phyloP scores from a whole-genome alignment of 1,140 invertebrate species.

The Aethina tumida region DNA sequence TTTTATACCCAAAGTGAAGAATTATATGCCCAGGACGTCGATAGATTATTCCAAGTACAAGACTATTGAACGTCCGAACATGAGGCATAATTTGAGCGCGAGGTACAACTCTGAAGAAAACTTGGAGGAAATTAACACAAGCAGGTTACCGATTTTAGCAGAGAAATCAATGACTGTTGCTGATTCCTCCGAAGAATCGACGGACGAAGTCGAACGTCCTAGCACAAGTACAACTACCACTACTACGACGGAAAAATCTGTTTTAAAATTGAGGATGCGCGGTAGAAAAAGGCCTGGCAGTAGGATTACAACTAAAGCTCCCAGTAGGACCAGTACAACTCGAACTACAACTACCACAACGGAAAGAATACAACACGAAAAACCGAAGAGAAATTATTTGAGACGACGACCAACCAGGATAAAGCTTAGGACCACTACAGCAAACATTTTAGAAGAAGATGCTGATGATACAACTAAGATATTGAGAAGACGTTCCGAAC shows the following conservation, averaged over 20 bases:
- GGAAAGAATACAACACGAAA: slow-evolving; percentile 2
- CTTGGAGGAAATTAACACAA: slow-evolving; percentile 8
- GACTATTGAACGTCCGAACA: slow-evolving; percentile 26
- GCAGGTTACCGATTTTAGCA: slow-evolving; percentile 1
- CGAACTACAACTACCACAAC: slow-evolving; percentile 1
- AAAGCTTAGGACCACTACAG: slow-evolving; percentile 11
- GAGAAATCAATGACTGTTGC: neutral
- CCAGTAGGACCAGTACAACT: slow-evolving; percentile 7
- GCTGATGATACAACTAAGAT: slow-evolving; percentile 13
- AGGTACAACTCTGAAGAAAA: slow-evolving; percentile 15
- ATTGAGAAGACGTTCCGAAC: slow-evolving; percentile 15
- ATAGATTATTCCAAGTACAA: slow-evolving; percentile 34
- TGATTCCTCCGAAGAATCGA: neutral
- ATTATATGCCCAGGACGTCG: slow-evolving; percentile 24
- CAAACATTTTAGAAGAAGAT: slow-evolving; percentile 12
- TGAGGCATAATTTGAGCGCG: slow-evolving; percentile 16
- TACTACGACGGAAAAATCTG: slow-evolving; percentile 1
- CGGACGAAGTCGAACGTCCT: neutral
- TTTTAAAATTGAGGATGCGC: slow-evolving; percentile 3
- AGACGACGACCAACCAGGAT: slow-evolving; percentile 21
- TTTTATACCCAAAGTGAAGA: slow-evolving; percentile 27
- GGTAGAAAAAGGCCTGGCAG: slow-evolving; percentile 10
- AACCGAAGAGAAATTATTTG: slow-evolving; percentile 18
- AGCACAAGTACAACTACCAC: slow-evolving; percentile 9
- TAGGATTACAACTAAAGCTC: slow-evolving; percentile 7